Evolutionary conservation across 2,888 invertebrate genomes (phyloP).

Genomic region (Rhamphomyia laevipes): DNA sequence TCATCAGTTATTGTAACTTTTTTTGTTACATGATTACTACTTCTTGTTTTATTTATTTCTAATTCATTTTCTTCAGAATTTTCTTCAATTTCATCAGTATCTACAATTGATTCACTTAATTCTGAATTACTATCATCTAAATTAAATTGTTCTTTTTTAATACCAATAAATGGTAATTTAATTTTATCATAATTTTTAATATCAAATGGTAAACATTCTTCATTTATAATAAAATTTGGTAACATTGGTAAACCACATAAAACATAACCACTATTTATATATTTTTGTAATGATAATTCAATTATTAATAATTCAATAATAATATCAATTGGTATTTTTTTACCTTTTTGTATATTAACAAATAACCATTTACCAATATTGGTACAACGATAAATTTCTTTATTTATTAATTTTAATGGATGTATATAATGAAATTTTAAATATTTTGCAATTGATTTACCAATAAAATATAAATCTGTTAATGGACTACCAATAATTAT

Average conservation of each 20-base stretch:
- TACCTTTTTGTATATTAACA: slow-evolving; percentile 45
- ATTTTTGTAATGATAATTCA: slow-evolving; percentile 41
- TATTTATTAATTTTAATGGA: slow-evolving; percentile 42
- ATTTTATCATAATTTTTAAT: not conserved
- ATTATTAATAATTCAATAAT: slow-evolving; percentile 42
- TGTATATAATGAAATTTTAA: slow-evolving; percentile 47
- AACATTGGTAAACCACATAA: slow-evolving; percentile 50
- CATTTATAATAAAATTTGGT: not conserved
- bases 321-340: slow-evolving; percentile 40
- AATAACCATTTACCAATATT: slow-evolving; percentile 46
- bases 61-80: too few relatives aligned
- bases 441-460: slow-evolving; percentile 44
- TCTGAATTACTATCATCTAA: too few relatives aligned
- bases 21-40: too few relatives aligned
- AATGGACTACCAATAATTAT: slow-evolving; percentile 44
- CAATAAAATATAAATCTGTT: slow-evolving; percentile 41
- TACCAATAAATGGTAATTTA: too few relatives aligned
- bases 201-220: not conserved
- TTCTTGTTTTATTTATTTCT: too few relatives aligned
- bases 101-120: too few relatives aligned
- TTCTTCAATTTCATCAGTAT: too few relatives aligned
- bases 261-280: slow-evolving; percentile 50
- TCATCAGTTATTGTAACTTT: too few relatives aligned
- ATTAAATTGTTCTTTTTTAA: too few relatives aligned
- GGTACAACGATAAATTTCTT: slow-evolving; percentile 46